Evolutionary conservation across 1,140 invertebrate genomes (phyloP), one percentile per base, ranked within the genome.

Genomic region (Colletes gigas): DNA sequence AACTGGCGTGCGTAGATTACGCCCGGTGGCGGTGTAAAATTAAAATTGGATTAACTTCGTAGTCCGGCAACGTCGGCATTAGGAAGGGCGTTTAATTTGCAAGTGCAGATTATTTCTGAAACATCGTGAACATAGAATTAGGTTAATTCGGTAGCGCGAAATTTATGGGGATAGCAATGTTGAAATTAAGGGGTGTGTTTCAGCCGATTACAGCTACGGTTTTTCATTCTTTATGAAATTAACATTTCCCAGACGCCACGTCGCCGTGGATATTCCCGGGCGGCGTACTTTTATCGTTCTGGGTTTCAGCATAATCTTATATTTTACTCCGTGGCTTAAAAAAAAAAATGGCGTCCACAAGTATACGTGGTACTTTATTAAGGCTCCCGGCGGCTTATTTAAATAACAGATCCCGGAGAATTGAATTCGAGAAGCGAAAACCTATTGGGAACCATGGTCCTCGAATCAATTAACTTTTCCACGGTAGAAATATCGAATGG

Each of bases 181-280:
- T 78, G 57, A 70, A 78, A 63, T 63, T 78, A 78, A 78, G 76
- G 50, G 63, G 57, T 59, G 17, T 30, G 57, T 71, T 71, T 41
- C 59, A 19, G 9, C 30, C 41, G 68, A 72, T 78, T 72, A 62
- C 57, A 15, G 57, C 50, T 21, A 62, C 68, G 59, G 59, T 71
- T 71, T 78, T 71, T 78, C 68, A 72, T 72, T 54, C 57, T 52
- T 44, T 65, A n/a, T 54, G 39, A 52, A 78, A 78, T 78, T 63
- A 78, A 78, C 76, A 50, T 72, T 57, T 47, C 5, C 65, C 52
- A 57, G 52, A 21, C 52, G 30, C 19, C 21, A 15, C 4, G 7
- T 14, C 3, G 7, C 8, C 15, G 6, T 44, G 68, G 57, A 19
- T 77, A 60, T 52, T 50, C 66, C 41, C 14, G 12, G 3, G 5